Evolutionary conservation across 2,113 vertebrate genomes (phyloP).

Genomic region (Microcebus murinus): DNA sequence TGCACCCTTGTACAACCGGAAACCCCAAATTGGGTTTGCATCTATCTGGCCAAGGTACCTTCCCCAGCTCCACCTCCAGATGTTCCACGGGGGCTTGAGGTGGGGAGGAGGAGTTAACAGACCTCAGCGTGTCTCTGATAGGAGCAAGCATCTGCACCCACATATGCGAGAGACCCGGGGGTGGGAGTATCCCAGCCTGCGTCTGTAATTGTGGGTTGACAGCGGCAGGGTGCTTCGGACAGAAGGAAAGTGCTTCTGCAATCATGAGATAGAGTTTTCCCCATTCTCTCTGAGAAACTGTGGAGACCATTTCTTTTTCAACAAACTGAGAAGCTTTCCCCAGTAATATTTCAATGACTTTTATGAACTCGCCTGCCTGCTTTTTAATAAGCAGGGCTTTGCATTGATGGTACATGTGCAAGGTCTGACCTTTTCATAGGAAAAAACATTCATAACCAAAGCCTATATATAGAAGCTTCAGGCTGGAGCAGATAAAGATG

Average conservation of each 20-base stretch:
- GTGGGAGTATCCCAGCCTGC: conserved; percentile 47
- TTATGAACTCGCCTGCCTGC: conserved; percentile 80
- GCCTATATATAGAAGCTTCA: conserved; percentile 87
- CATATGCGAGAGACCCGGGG: not conserved
- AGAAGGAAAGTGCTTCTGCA: conserved; percentile 71
- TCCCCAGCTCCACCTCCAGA: conserved; percentile 75
- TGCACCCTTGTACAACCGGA: conserved; percentile 44
- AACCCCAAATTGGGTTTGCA: conserved; percentile 65
- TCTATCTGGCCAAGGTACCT: conserved; percentile 62
- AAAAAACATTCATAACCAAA: conserved; percentile 89
- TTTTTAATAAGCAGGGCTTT: conserved; percentile 83
- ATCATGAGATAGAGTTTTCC: conserved; percentile 66
- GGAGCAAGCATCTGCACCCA: not conserved
- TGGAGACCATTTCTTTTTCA: conserved; percentile 78
- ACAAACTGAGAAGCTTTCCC: conserved; percentile 41
- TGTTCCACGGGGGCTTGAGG: conserved; percentile 70
- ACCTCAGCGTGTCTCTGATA: not conserved
- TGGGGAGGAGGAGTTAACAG: conserved; percentile 68
- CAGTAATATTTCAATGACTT: conserved; percentile 77
- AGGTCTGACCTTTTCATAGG: conserved; percentile 88
- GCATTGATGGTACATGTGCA: conserved; percentile 80
- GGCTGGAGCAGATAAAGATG: conserved; percentile 86
- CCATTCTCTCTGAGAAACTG: conserved; percentile 75
- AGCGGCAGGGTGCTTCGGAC: not conserved
- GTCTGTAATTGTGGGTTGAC: not conserved